phyloP scores from a whole-genome alignment of 2,113 vertebrate genomes.

The Prunella himalayana region DNA sequence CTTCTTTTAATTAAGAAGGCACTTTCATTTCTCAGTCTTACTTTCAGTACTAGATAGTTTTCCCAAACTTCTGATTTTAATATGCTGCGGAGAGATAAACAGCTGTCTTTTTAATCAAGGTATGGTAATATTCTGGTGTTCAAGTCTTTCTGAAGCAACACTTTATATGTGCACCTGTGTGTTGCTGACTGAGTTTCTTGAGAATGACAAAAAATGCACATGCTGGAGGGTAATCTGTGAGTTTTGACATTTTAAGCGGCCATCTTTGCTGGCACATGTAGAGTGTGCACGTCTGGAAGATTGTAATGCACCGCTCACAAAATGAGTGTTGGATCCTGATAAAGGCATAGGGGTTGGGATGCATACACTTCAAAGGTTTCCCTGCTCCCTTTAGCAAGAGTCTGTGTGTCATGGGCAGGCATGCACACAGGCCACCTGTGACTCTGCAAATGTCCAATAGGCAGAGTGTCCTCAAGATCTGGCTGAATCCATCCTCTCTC shows the following conservation, averaged over 20 bases:
- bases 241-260: rapidly evolving
- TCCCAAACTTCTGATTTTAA: constrained; percentile 5
- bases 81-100: background rate
- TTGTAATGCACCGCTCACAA: background rate
- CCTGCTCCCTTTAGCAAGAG: background rate
- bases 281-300: background rate
- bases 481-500: constrained; percentile 10
- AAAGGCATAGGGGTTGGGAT: background rate
- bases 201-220: background rate
- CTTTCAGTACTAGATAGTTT: constrained; percentile 20
- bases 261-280: background rate
- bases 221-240: background rate
- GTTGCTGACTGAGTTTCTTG: background rate
- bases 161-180: background rate
- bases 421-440: background rate
- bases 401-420: background rate
- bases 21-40: constrained; percentile 23
- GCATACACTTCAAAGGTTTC: background rate
- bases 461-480: background rate
- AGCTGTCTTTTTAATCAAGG: background rate
- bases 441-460: background rate
- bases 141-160: background rate
- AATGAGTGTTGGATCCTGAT: background rate
- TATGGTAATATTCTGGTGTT: background rate
- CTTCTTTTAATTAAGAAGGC: constrained; percentile 46